phyloP scores from a whole-genome alignment of 2,113 vertebrate species.

The Xenopus tropicalis region UCB_Xtro_10.0 CM004447.2:30940001-30940500 shows the following conservation, averaged over 20 bases:
- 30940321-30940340: slow-evolving; percentile 15
- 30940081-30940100: slow-evolving; percentile 11
- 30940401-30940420: neutral
- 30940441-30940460: neutral
- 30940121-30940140: slow-evolving; percentile 29
- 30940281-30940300: slow-evolving; percentile 32
- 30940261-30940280: slow-evolving; percentile 39
- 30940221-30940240: slow-evolving; percentile 21
- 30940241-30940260: slow-evolving; percentile 30
- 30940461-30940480: neutral
- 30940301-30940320: slow-evolving; percentile 6
- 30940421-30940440: neutral
- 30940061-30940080: slow-evolving; percentile 12
- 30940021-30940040: slow-evolving; percentile 9
- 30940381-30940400: neutral
- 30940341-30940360: slow-evolving; percentile 5
- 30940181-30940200: slow-evolving; percentile 3
- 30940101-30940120: slow-evolving; percentile 26
- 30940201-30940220: slow-evolving; percentile 26
- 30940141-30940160: slow-evolving; percentile 28
- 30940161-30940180: slow-evolving; percentile 24
- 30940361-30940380: neutral
- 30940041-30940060: slow-evolving; percentile 28
- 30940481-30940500: no score
- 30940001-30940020: slow-evolving; percentile 28